Conservation (phyloP, 2,888 invertebrate genomes). For the Dicyrtomina minuta region DNA sequence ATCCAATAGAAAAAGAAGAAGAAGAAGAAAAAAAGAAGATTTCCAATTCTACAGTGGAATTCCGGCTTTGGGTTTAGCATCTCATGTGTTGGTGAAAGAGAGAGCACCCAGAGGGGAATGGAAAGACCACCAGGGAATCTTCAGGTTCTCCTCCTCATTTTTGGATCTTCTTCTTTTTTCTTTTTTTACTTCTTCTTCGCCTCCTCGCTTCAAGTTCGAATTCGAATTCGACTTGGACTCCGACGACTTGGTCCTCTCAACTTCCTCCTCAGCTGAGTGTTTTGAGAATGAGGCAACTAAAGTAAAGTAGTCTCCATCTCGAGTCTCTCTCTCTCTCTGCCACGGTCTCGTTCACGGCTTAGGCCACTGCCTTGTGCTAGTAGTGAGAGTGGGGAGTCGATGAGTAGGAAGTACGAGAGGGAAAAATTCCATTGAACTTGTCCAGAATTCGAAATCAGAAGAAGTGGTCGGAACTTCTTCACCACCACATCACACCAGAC, state of each 20-base stretch:
- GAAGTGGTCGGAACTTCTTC: conserved; percentile 12
- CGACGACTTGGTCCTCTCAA: no score
- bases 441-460: conserved; percentile 35
- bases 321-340: no score
- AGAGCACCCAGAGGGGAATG: conserved; percentile 28
- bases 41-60: conserved; percentile 29
- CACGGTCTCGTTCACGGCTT: no score
- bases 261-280: conserved; percentile 16
- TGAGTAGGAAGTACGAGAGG: conserved; percentile 16
- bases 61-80: conserved; percentile 1
- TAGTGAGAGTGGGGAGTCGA: conserved; percentile 5
- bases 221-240: no score
- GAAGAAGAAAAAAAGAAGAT: conserved; percentile 22
- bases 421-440: conserved; percentile 33
- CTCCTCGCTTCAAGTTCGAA: background rate
- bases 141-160: conserved; percentile 32
- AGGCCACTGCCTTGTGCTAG: no score
- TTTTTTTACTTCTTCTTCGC: background rate
- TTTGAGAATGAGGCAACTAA: conserved; percentile 24
- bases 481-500: background rate
- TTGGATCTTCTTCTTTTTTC: conserved; percentile 20
- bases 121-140: conserved; percentile 25
- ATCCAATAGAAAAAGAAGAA: conserved; percentile 24
- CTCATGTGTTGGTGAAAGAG: conserved; percentile 1
- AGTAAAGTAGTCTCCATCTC: conserved; percentile 13